Percentiles rank a stretch among this genome's conserved stretches.
phyloP scores from a whole-genome alignment of 30 jellyfish, hydroid and myxozoan species.

The Turritopsis dohrnii region DNA sequence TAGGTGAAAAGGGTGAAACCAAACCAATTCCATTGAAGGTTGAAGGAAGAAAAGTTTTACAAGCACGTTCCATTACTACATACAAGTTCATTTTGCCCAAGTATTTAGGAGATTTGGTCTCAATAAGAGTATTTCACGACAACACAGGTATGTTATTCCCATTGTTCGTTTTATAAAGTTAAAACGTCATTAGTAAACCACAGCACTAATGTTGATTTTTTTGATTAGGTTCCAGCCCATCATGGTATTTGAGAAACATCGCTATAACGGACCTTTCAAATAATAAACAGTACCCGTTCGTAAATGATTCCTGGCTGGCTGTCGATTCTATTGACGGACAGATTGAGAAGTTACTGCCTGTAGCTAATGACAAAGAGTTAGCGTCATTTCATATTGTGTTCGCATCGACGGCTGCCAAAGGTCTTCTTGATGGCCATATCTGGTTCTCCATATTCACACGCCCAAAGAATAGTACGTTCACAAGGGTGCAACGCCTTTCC shows the following conservation, averaged over 20 bases:
- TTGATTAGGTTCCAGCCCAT: constrained; percentile 23
- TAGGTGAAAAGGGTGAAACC: neutral
- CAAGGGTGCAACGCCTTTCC: constrained; percentile 76
- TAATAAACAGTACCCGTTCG: constrained; percentile 31
- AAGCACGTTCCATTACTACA: constrained; percentile 32
- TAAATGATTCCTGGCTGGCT: constrained; percentile 87
- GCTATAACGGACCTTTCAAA: neutral
- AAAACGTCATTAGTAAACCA: too few relatives aligned
- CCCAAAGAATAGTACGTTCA: constrained; percentile 57
- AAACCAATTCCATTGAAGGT: constrained; percentile 3
- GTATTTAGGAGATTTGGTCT: constrained; percentile 34
- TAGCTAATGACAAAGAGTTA: constrained; percentile 63
- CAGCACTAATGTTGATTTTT: too few relatives aligned
- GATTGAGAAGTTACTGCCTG: constrained; percentile 57
- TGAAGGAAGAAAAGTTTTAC: neutral
- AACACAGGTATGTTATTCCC: constrained; percentile 46
- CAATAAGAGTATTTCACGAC: constrained; percentile 56
- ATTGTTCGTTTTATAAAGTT: too few relatives aligned
- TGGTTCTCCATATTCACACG: constrained; percentile 89
- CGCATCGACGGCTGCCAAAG: constrained; percentile 79
- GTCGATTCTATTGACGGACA: constrained; percentile 84
- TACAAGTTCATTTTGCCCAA: constrained; percentile 36
- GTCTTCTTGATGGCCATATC: constrained; percentile 74
- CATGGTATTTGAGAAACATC: constrained; percentile 18
- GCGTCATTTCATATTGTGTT: constrained; percentile 63